phyloP scores from a whole-genome alignment of 2,797 vertebrate genomes.

The Dicrostonyx torquatus region DNA sequence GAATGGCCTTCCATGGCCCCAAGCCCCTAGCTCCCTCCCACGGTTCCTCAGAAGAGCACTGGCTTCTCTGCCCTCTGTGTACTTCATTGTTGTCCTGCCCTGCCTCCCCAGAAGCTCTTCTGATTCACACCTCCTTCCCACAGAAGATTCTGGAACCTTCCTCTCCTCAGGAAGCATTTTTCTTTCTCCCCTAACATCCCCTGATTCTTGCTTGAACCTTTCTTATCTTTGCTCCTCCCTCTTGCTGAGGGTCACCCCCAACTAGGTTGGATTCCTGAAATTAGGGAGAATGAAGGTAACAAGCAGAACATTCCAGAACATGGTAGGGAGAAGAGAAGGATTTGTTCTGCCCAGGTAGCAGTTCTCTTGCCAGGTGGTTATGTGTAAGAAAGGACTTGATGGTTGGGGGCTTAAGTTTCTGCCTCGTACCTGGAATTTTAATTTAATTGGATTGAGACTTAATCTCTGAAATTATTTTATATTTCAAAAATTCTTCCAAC shows the following conservation, averaged over 20 bases:
- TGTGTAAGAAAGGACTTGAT: not conserved
- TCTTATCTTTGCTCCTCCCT: not conserved
- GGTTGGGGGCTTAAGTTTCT: not conserved
- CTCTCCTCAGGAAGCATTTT: not conserved
- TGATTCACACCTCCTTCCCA: not conserved
- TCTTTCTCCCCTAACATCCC: not conserved
- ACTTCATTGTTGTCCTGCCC: not conserved
- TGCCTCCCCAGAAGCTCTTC: not conserved
- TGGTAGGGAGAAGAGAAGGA: not conserved
- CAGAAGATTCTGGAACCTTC: not conserved
- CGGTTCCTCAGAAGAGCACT: not conserved
- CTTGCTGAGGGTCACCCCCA: not conserved
- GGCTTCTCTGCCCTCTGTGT: not conserved
- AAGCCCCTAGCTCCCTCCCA: not conserved
- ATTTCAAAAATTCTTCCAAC: conserved; percentile 61
- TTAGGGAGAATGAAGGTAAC: not conserved
- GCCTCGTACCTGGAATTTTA: not conserved
- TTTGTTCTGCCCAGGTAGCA: not conserved
- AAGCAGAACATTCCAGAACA: not conserved
- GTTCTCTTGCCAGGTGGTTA: not conserved
- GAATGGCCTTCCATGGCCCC: not conserved
- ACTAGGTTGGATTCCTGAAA: not conserved
- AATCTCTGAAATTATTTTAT: conserved; percentile 56
- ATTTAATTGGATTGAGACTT: conserved; percentile 41
- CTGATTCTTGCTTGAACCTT: not conserved